Evolutionary conservation across 2,113 vertebrate genomes (phyloP), one percentile per base, ranked within the genome.

Genomic region (Osmerus mordax): DNA sequence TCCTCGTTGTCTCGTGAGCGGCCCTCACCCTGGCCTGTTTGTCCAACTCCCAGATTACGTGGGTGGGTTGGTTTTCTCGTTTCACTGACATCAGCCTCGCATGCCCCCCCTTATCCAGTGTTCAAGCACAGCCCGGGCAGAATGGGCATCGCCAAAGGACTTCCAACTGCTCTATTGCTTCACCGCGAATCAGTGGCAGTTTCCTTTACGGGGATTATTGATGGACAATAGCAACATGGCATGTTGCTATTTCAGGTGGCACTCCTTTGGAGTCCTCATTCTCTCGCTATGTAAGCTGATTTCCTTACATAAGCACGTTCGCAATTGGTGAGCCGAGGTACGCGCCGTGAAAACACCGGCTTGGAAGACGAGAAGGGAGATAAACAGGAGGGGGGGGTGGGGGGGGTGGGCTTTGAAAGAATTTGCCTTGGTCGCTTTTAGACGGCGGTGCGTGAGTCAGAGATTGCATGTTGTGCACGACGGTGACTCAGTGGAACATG

Each of bases 401-500:
- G 6, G 36, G 36, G 36, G 36, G 36, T 2, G 36, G 67, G 65
- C 67, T 69, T 47, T 54, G 36, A 58, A 74, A 75, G 70, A 9
- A 36, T 65, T 70, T 75, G 4, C 52, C 47, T 66, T 16, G 0
- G 16, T 65, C 7, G 55, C 56, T 51, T 25, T 53, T 8, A 58
- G 52, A 71, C 3, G 4, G 18, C 61, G 23, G 14, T 19, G 28
- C 67, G 54, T 63, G 56, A 81, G 69, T 61, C 70, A 69, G 21
- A 78, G 63, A 75, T 68, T 64, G 5, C 28, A 29, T 29, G 29
- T 29, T 29, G 2, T 29, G 29, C 29, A 3, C 29, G 29, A 29
- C 29, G 58, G 70, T 55, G 71, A 72, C 71, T 78, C 65, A 53
- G 74, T 76, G 41, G 65, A 58, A 53, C n/a, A 14, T 25, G 23